Conservation (phyloP, 2,113 vertebrate species). For the Leptobrachium leishanense region DNA sequence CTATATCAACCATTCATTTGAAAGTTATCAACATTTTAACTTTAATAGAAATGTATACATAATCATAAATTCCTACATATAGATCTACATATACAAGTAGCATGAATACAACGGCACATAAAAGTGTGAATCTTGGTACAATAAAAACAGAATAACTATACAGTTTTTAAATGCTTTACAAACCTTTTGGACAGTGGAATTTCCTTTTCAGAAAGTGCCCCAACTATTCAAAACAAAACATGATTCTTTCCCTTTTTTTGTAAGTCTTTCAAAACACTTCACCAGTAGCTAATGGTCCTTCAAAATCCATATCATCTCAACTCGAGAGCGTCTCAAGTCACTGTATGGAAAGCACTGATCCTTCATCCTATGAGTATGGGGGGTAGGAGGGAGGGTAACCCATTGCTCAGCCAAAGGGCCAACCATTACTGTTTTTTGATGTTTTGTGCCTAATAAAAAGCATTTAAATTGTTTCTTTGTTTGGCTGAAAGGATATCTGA, state of each 20-base stretch:
- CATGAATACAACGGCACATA: background rate
- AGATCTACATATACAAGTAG: background rate
- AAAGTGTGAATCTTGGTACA: background rate
- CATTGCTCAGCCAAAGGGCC: too few species aligned
- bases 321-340: background rate
- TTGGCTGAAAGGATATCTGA: too few species aligned
- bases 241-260: background rate
- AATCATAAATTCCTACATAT: too few species aligned
- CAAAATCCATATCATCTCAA: background rate
- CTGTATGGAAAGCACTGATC: background rate
- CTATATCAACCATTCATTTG: too few species aligned
- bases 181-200: background rate
- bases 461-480: too few species aligned
- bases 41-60: too few species aligned
- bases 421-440: too few species aligned
- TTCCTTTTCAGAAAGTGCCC: background rate
- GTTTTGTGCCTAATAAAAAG: too few species aligned
- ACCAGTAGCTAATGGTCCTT: background rate
- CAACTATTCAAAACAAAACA: background rate
- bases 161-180: background rate
- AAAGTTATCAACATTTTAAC: too few species aligned
- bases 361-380: background rate
- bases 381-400: too few species aligned
- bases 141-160: background rate
- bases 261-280: background rate